Evolutionary conservation across 2,797 vertebrate species (phyloP), one percentile per base, ranked within the genome.

Genomic region (Chrosomus eos): DNA sequence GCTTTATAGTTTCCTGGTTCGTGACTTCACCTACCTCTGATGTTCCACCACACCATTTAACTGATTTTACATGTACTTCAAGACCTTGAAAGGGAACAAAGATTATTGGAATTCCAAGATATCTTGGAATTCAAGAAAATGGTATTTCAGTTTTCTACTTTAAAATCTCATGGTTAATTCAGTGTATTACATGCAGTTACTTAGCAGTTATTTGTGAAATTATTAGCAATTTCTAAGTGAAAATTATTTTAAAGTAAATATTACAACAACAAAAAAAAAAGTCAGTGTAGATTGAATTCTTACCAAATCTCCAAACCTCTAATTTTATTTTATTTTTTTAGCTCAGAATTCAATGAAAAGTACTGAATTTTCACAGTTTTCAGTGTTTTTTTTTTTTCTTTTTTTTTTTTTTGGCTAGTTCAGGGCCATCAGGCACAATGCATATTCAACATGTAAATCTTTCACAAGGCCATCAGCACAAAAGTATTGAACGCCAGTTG

Each of bases 301-400:
- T 40, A 33, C 3, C 31, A 4, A 33, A 38, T 21, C 9, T 19
- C 4, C 23, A 23, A 36, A 33, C 9, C 31, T 33, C n/a, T n/a
- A n/a, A n/a, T n/a, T n/a, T n/a, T n/a, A n/a, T 33, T 33, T 33
- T 33, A 9, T 76, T 92, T 90, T 92, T 94, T 93, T 93, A 90
- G 70, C 88, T 94, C 86, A 88, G 81, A 88, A 81, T 4, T 4
- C 26, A 67, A 88, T 90, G 87, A 93, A 91, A 89, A n/a, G n/a
- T n/a, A n/a, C n/a, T n/a, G n/a, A n/a, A n/a, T n/a, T n/a, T n/a
- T n/a, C n/a, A n/a, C 4, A 60, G 11, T 14, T 60, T 60, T 26
- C 55, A 58, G 4, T 11, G n/a, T n/a, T n/a, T n/a, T n/a, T 14
- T 60, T 10, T 90, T 5, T 0, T 45, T 28, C 3, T 31, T 31